Evolutionary conservation across 2,113 vertebrate species (phyloP), one percentile per base, ranked within the genome.

Genomic region (Brienomyrus brachyistius): DNA sequence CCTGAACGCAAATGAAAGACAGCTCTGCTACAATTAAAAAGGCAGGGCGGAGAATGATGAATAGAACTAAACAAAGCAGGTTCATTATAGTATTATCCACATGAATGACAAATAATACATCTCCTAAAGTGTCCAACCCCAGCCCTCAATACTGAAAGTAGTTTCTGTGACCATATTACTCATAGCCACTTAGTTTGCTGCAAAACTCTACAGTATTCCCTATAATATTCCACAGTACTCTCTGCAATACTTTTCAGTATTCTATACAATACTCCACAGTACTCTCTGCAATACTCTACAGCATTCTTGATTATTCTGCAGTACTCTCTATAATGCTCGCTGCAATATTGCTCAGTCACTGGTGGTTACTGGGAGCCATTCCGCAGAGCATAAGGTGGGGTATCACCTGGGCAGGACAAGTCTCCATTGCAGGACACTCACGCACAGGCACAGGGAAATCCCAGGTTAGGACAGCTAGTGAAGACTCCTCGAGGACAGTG

Each of bases 1-100:
- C 92, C 94, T 91, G 85, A 90, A 92, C 40, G 89, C 88, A 83
- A 91, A 90, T 90, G 92, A 91, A 43, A 52, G 40, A 43, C 74
- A 10, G 31, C 50, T 80, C 48, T 54, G 66, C 47, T 19, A 19
- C 48, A 21, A 27, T 19, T 77, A 21, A 50, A 70, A 89, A 50
- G 88, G 47, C 62, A 82, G 8, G 70, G 48, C 35, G 3, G 48
- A 56, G 51, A 47, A 85, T 27, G 45, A 86, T 19, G 74, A 19
- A 5, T 40, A 40, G 35, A 80, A 80, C 74, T 43, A 17, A 50
- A 86, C 83, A 86, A 31, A 86, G 45, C 11, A 51, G 35, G 17
- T 80, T 86, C 45, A 86, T 86, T 86, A 27, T 6, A 31, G 47
- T 6, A 51, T 27, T 10, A 50, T 51, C 19, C 47, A 50, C 82